Percentiles rank a stretch among this genome's conserved stretches.
phyloP scores from a whole-genome alignment of 2,113 vertebrate genomes.

The Thermophis baileyi region DNA sequence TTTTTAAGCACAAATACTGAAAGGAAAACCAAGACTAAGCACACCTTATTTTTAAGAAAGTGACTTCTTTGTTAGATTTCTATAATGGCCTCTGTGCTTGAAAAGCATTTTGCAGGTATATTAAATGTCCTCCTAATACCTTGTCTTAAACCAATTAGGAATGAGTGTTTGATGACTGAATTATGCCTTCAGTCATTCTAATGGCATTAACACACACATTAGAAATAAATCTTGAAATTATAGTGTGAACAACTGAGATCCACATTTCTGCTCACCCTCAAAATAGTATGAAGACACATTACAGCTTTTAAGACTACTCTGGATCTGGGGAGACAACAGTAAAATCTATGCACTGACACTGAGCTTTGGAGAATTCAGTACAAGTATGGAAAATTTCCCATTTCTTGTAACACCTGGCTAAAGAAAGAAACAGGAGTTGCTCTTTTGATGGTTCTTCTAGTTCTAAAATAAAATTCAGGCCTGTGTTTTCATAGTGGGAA shows the following conservation, averaged over 20 bases:
- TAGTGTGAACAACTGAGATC: not conserved
- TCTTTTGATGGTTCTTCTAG: not conserved
- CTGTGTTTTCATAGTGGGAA: not conserved
- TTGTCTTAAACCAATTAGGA: not conserved
- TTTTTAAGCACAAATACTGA: not conserved
- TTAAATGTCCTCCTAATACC: not conserved
- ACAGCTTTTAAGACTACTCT: not conserved
- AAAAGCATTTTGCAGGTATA: not conserved
- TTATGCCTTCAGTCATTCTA: not conserved
- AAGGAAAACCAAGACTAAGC: not conserved
- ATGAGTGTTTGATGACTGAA: not conserved
- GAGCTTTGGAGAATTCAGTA: not conserved
- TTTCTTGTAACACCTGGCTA: not conserved
- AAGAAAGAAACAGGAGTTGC: not conserved
- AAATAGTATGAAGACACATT: not conserved
- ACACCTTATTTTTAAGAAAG: not conserved
- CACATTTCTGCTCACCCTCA: not conserved
- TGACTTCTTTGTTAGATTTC: not conserved
- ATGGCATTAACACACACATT: not conserved
- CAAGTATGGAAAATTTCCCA: not conserved
- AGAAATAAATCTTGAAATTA: not conserved
- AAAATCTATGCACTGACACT: not conserved
- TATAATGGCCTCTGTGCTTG: not conserved
- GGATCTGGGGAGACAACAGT: not conserved
- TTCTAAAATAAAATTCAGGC: not conserved